Evolutionary conservation across 2,797 vertebrate species (phyloP).

Genomic region (Chloroceryle inda): DNA sequence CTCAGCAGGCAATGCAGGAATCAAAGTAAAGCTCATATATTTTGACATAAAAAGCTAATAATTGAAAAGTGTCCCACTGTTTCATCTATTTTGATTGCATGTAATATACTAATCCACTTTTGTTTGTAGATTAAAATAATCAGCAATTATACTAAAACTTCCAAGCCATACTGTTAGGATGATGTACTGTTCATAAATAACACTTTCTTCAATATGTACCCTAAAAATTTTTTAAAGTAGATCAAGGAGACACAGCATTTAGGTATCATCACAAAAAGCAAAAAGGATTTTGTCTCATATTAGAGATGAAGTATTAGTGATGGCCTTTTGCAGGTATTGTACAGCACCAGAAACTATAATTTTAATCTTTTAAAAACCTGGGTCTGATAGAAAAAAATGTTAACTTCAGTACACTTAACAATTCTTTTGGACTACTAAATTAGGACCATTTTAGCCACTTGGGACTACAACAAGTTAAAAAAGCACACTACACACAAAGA

Average conservation of each 20-base stretch:
- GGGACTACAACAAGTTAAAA: not conserved
- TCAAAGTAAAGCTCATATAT: not conserved
- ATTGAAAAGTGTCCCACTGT: not conserved
- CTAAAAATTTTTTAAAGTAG: not conserved
- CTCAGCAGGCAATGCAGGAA: not conserved
- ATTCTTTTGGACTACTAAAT: not conserved
- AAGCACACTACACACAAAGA: not conserved
- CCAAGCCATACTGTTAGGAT: not conserved
- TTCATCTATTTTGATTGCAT: constrained; percentile 1
- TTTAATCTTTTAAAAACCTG: not conserved
- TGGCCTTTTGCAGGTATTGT: not conserved
- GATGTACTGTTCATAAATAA: not conserved
- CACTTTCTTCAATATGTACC: not conserved
- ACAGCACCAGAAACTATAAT: not conserved
- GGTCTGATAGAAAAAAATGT: not conserved
- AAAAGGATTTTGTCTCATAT: not conserved
- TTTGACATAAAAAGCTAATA: not conserved
- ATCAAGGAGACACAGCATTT: not conserved
- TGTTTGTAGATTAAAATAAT: constrained; percentile 14
- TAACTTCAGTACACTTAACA: not conserved
- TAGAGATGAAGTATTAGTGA: not conserved
- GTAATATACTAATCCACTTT: constrained; percentile 6
- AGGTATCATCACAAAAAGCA: not conserved
- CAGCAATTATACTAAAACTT: not conserved
- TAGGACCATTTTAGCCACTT: not conserved